Evolutionary conservation across 2,888 invertebrate species (phyloP), one percentile per base, ranked within the genome.

Genomic region (Hylaea fasciaria): DNA sequence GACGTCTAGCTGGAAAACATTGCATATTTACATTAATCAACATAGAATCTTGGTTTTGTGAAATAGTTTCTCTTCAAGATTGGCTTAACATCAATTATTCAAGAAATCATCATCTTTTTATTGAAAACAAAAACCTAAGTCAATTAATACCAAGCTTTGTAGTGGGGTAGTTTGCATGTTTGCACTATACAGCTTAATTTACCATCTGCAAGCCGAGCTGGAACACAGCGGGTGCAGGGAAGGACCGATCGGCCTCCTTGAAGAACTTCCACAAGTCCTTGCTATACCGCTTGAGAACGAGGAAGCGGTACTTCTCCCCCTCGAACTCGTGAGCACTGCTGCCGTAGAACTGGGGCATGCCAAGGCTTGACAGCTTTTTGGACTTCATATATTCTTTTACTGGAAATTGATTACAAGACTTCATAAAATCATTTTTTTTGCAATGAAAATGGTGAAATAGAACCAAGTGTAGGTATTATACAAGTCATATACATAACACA

Each of bases 211-310:
- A 85, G 0, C 96, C 97, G 65, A 98, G 80, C 72, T 96, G 95
- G 78, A 96, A 97, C 11, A 96, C 96, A 12, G 97, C 96, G 1
- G 93, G 91, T 32, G 94, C 86, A 0, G 96, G 95, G 78, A 99
- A 96, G 1, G 83, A 83, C 58, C 94, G 93, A 1, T 94, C 94
- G 70, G 95, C 94, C 46, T 94, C 93, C 14, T 94, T 87, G 76
- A 97, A 96, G 49, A 96, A 76, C 74, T 95, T 96, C 94, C 97
- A 95, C 13, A 99, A 86, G 87, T 98, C 98, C 68, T 94, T 94
- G 2, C 97, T 97, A 82, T 96, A 99, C 62, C 97, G 94, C 60
- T 98, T 97, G 94, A 99, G 96, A 0, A 97, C 95, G 66, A 97
- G 86, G 86, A 98, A 99, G 43, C 99, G 93, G 84, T 98, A 98